Evolutionary conservation across 2,113 vertebrate species (phyloP).

Genomic region (Formicarius rufipectus): DNA sequence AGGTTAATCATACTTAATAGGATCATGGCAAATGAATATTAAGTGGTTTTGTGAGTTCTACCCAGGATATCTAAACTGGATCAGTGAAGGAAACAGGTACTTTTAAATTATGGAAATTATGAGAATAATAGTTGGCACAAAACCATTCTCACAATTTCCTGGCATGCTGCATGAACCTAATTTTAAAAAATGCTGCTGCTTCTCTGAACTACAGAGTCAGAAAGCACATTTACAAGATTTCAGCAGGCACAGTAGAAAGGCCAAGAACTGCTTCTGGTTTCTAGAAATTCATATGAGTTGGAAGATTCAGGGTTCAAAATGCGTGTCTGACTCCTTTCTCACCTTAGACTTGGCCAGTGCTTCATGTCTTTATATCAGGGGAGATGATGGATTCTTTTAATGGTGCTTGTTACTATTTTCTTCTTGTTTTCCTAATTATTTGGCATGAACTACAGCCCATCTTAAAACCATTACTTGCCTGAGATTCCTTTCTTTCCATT

Average conservation of each 20-base stretch:
- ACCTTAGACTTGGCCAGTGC: neutral
- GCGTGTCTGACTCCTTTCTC: neutral
- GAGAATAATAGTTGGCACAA: neutral
- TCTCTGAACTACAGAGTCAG: neutral
- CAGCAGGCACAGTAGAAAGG: neutral
- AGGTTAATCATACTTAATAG: neutral
- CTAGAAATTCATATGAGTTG: neutral
- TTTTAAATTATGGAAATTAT: neutral
- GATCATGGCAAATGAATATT: neutral
- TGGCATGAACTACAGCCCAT: conserved; percentile 25
- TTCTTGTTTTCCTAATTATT: conserved; percentile 34
- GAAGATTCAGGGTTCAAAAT: neutral
- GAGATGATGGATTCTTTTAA: neutral
- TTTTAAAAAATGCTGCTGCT: neutral
- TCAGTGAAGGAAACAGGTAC: neutral
- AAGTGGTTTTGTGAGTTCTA: neutral
- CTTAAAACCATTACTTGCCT: conserved; percentile 54
- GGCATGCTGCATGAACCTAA: neutral
- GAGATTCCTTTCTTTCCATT: conserved; percentile 49
- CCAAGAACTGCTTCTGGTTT: conserved; percentile 1
- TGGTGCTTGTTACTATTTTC: conserved; percentile 29
- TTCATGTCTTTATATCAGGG: neutral
- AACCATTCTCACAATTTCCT: neutral
- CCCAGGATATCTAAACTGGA: neutral
- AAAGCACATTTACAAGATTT: neutral